Conservation (phyloP, 2,113 vertebrate genomes). For the Ciconia maguari region DNA sequence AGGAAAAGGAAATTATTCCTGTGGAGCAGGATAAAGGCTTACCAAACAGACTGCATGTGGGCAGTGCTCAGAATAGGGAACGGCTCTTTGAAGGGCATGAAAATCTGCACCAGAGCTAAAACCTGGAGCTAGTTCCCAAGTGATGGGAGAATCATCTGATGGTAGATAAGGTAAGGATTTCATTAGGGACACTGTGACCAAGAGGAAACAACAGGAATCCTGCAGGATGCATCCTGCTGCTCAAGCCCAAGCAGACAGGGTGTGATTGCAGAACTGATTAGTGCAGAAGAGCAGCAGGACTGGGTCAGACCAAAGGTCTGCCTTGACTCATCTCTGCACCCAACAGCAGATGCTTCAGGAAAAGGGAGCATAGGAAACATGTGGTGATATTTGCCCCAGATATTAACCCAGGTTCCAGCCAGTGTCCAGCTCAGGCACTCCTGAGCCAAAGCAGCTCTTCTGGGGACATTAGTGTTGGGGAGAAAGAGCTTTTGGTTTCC, state of each 20-base stretch:
- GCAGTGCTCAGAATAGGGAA: neutral
- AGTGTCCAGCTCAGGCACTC: neutral
- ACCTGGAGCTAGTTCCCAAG: neutral
- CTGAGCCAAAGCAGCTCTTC: neutral
- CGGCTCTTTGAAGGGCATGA: neutral
- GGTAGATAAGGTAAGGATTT: neutral
- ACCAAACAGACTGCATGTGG: neutral
- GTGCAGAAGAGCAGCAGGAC: neutral
- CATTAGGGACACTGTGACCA: neutral
- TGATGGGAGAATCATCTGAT: neutral
- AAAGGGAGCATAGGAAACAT: neutral
- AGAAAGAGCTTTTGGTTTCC: neutral
- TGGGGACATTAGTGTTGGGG: neutral
- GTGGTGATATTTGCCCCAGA: neutral
- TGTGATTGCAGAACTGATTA: neutral
- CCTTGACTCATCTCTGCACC: neutral
- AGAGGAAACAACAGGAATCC: neutral
- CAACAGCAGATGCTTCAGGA: neutral
- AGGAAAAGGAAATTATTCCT: constrained; percentile 45
- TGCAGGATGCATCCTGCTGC: neutral
- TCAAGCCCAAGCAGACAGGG: constrained; percentile 16
- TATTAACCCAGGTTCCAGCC: neutral
- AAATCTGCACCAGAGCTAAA: neutral
- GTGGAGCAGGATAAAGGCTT: constrained; percentile 19
- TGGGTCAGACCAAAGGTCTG: constrained; percentile 15